phyloP scores from a whole-genome alignment of 2,888 invertebrate species.

The Gastracanthus pulcherrimus region DNA sequence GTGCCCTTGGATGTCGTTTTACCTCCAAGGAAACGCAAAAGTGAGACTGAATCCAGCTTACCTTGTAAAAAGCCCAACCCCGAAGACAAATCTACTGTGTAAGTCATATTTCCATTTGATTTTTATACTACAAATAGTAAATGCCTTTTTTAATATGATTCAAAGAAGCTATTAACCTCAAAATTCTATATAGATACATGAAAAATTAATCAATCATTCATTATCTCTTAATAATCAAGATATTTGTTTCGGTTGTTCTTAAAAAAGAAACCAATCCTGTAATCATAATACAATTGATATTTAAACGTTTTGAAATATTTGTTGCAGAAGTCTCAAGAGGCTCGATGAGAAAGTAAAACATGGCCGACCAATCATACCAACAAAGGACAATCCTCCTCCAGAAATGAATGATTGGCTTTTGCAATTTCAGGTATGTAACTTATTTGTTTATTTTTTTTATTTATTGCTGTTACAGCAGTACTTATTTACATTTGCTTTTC shows the following conservation, averaged over 20 bases:
- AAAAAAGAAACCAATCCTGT: neutral
- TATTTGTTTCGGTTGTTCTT: neutral
- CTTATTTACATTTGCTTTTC: neutral
- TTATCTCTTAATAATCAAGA: neutral
- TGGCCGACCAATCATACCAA: constrained; percentile 82
- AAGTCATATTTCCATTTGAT: constrained; percentile 38
- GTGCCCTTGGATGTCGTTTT: constrained; percentile 72
- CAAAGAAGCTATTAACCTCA: neutral
- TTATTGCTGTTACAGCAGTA: neutral
- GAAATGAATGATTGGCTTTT: constrained; percentile 87
- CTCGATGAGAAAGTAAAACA: constrained; percentile 75
- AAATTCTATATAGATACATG: neutral
- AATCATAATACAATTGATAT: neutral
- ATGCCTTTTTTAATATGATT: neutral
- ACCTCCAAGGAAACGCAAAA: constrained; percentile 74
- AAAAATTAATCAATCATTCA: neutral
- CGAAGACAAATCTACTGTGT: constrained; percentile 76
- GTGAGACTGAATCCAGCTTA: constrained; percentile 72
- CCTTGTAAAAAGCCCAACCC: constrained; percentile 80
- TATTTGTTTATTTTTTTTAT: neutral
- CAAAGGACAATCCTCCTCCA: constrained; percentile 89
- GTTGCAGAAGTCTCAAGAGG: constrained; percentile 68
- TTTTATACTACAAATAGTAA: constrained; percentile 7
- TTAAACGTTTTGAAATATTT: constrained; percentile 7
- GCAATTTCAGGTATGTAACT: constrained; percentile 82